phyloP scores from a whole-genome alignment of 2,888 invertebrate species.

The Leptopilina drosophilae region DNA sequence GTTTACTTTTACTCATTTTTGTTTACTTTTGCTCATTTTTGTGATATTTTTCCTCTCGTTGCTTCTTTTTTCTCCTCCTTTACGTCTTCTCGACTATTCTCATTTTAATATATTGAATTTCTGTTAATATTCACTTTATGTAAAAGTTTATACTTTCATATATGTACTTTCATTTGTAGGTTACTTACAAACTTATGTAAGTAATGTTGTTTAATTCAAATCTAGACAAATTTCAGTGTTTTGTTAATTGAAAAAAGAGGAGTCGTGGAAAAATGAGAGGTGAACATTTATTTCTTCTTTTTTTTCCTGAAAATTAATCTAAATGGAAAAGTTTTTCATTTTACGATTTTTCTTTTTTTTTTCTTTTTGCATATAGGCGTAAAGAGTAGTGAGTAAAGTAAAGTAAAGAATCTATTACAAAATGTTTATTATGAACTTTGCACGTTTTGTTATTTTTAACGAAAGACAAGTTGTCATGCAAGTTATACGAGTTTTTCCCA shows the following conservation, averaged over 20 bases:
- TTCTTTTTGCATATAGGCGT: background rate
- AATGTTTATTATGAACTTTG: constrained; percentile 26
- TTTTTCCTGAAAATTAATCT: too few relatives aligned
- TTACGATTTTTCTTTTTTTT: background rate
- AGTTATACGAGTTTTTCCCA: constrained; percentile 8
- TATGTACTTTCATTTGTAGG: constrained; percentile 5
- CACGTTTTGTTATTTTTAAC: constrained; percentile 39
- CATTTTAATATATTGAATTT: background rate
- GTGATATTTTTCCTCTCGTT: background rate
- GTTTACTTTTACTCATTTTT: background rate
- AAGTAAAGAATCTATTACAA: constrained; percentile 21
- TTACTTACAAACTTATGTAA: background rate
- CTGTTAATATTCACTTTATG: background rate
- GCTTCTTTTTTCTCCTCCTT: background rate
- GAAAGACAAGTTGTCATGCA: constrained; percentile 23
- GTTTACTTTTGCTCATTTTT: background rate
- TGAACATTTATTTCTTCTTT: too few relatives aligned
- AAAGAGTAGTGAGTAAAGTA: background rate
- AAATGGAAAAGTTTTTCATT: too few relatives aligned
- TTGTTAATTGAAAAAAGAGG: background rate
- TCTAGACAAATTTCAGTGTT: background rate
- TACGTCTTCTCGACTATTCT: background rate
- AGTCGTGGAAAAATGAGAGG: too few relatives aligned
- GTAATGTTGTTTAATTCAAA: background rate
- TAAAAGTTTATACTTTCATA: constrained; percentile 6